Evolutionary conservation across 2,797 vertebrate species (phyloP), one percentile per base, ranked within the genome.

Genomic region (Amazona ochrocephala): DNA sequence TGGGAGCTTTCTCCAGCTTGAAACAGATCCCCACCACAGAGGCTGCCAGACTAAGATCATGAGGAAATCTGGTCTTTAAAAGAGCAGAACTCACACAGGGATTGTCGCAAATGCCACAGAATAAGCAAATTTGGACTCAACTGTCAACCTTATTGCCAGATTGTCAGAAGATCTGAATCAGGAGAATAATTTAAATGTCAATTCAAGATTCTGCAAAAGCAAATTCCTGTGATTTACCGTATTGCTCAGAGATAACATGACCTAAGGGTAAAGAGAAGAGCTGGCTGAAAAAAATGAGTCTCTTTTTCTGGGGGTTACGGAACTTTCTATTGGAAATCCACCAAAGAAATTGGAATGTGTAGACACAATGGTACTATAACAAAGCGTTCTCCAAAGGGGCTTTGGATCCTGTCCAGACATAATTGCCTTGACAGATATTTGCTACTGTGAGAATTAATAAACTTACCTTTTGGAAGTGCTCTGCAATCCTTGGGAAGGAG

Each of bases 171-270:
- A 93, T 83, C 88, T 94, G 92, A 96, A 95, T 96, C 75, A 75
- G 73, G 61, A 96, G 84, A 89, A 94, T 89, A 95, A 95, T 93
- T 96, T 95, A 96, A 96, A 96, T 95, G 93, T 94, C 96, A 96
- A 97, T 94, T 94, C 88, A 87, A 96, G 87, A 81, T 61, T 67
- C 53, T 71, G 77, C 67, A 89, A 94, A 92, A 71, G 85, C 85
- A 84, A 87, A 92, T 90, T 86, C 86, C 75, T 71, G 68, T 92
- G 89, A 93, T 93, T 90, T 95, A 82, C 89, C 6, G 1, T 71
- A 61, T 72, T 91, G 71, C 80, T 93, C 71, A 84, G 80, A 84
- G 77, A 84, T 91, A 93, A 89, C 53, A 39, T 23, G 75, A 95
- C 91, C 94, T 90, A 77, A 82, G 78, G 71, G 77, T 80, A 95